Evolutionary conservation across 2,888 invertebrate genomes (phyloP), one percentile per base, ranked within the genome.

Genomic region (Agriopis leucophaearia): DNA sequence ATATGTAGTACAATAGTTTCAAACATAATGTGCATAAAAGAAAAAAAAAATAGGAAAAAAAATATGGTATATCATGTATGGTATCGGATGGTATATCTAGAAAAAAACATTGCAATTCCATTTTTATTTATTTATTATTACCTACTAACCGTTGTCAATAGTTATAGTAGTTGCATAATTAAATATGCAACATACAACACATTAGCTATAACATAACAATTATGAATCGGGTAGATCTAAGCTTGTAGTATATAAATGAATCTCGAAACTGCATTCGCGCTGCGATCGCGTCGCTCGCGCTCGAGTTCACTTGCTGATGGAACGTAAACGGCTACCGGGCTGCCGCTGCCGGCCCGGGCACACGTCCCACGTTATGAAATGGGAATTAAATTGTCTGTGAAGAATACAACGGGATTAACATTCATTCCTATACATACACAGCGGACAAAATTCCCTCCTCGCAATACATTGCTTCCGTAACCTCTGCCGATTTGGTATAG

Each of bases 381-480:
- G 81, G 82, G 86, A 88, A 87, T 89, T 89, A 88, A 89, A 90
- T 90, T 89, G 87, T 84, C 89, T 88, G 88, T 89, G 88, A 88
- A 88, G 84, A 88, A 85, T 85, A 87, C 84, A 85, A 82, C 78
- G 69, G 86, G 86, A 85, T 89, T 87, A 88, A 78, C 79, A 72
- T 80, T 78, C 76, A 84, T 79, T 78, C 78, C 77, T 55, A 72
- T 57, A 69, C 52, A 65, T 65, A 48, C 50, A 48, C 52, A 58
- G 60, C 71, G 72, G 69, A 44, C 16, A 5, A 27, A 76, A 70
- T 48, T 59, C 61, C 27, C 35, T 57, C 44, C 18, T 48, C 16
- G 38, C 15, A 48, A 45, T 82, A 65, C 83, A 83, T 78, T 81
- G 76, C 82, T 59, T 56, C 69, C 56, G 16, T 44, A 69, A 62